Evolutionary conservation across 2,888 invertebrate species (phyloP).

Genomic region (Euplagia quadripunctaria): DNA sequence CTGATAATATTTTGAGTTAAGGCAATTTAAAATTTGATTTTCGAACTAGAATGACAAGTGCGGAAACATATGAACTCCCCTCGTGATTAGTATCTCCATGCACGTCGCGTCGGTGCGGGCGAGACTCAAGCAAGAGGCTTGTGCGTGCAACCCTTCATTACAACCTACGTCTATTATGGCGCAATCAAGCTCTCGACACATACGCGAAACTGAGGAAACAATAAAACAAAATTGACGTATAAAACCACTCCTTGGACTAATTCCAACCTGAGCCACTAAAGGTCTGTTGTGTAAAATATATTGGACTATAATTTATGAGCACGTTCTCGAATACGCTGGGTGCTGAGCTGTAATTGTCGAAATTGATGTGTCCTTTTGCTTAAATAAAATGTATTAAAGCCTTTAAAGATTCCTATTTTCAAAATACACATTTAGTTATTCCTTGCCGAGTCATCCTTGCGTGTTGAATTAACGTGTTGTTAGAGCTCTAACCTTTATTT

Average conservation of each 20-base stretch:
- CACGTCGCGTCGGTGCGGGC: slow-evolving; percentile 67
- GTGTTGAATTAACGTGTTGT: slow-evolving; percentile 3
- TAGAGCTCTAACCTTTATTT: slow-evolving; percentile 13
- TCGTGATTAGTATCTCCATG: slow-evolving; percentile 77
- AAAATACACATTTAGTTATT: neutral
- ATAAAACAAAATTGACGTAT: slow-evolving; percentile 84
- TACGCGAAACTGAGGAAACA: slow-evolving; percentile 84
- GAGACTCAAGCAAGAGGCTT: slow-evolving; percentile 55
- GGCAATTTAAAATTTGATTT: slow-evolving; percentile 73
- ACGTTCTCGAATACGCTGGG: slow-evolving; percentile 60
- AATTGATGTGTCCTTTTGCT: slow-evolving; percentile 40
- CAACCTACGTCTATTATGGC: slow-evolving; percentile 80
- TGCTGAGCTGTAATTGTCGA: slow-evolving; percentile 50
- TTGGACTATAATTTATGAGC: slow-evolving; percentile 67
- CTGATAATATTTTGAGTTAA: slow-evolving; percentile 55
- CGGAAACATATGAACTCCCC: slow-evolving; percentile 78
- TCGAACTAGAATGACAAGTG: slow-evolving; percentile 74
- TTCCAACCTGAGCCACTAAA: slow-evolving; percentile 65
- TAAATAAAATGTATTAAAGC: neutral
- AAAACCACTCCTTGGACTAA: slow-evolving; percentile 81
- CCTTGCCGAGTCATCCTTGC: neutral
- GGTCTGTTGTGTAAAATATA: slow-evolving; percentile 72
- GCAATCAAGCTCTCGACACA: slow-evolving; percentile 84
- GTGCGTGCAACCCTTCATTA: slow-evolving; percentile 85
- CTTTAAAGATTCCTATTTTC: neutral